phyloP scores from a whole-genome alignment of 2,888 invertebrate genomes.

The Amblyjoppa proteus region DNA sequence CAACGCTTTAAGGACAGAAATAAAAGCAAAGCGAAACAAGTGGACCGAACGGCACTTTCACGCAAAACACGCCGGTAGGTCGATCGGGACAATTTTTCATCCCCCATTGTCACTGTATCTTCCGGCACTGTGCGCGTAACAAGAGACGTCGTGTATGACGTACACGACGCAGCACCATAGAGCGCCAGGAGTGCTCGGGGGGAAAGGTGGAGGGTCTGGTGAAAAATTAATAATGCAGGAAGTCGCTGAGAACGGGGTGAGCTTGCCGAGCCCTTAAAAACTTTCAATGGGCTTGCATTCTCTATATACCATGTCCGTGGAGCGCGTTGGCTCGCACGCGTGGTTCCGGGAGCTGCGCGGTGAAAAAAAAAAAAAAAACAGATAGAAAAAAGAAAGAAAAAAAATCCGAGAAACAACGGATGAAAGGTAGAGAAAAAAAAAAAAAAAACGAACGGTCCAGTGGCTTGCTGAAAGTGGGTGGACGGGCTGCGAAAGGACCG shows the following conservation, averaged over 20 bases:
- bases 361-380: neutral
- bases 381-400: neutral
- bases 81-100: neutral
- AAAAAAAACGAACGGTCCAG: neutral
- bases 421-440: slow-evolving; percentile 33
- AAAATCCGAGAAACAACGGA: neutral
- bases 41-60: neutral
- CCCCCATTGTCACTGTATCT: neutral
- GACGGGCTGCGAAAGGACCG: slow-evolving; percentile 25
- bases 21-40: neutral
- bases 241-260: slow-evolving; percentile 21
- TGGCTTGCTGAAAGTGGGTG: slow-evolving; percentile 3
- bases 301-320: slow-evolving; percentile 8
- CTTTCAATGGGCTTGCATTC: slow-evolving; percentile 26
- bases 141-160: neutral
- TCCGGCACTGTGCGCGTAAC: neutral
- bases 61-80: neutral
- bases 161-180: slow-evolving; percentile 26
- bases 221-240: slow-evolving; percentile 50
- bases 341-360: neutral
- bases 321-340: slow-evolving; percentile 1
- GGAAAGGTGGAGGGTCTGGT: neutral
- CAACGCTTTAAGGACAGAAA: neutral
- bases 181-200: neutral
- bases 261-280: slow-evolving; percentile 24